Base-by-base conservation (phyloP, 2,888 invertebrate species). In the Uropetala carovei region DNA sequence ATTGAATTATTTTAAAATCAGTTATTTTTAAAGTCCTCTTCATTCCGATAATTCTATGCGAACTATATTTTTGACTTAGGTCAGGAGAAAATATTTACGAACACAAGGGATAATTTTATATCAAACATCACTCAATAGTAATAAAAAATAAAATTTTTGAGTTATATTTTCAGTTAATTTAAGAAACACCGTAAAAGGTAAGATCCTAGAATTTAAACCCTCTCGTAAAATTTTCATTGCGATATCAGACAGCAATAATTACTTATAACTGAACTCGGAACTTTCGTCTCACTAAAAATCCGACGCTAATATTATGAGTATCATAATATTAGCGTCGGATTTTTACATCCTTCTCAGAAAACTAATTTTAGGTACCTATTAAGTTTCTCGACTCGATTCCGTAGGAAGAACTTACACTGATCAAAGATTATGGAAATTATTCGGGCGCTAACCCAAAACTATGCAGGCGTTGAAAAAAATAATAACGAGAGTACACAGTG, bases 81-180 rank as follows among this genome's bases (percentile, higher is more conserved):
- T 75, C 22, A 75, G 22, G 27, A 10, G 5, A 27, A 75, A 75
- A 22, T 75, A 75, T 75, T 75, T 75, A 75, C 75, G 27, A 13
- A 13, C 22, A 27, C 27, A 14, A 75, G 27, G 75, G 27, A 22
- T 75, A 75, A 75, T 27, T 75, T 75, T 75, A 75, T 27, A 75
- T 22, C 22, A 75, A 75, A 13, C 27, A 13, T 27, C 75, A 75
- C 27, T 75, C 22, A 13, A 75, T 68, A 18, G 9, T 18, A 22
- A n/a, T 75, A 75, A 27, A 75, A 75, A 75, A 75, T 27, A 4
- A 11, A 27, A 75, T 27, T 22, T 27, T 27, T 22, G 75, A 75
- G 75, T 75, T 75, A 75, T 75, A 75, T 75, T 27, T 75, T 75
- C 75, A 75, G 75, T 75, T 75, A 75, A 75, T 75, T 75, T 75